Conservation (phyloP, 2,113 vertebrate genomes). For the Pampusana beccarii region DNA sequence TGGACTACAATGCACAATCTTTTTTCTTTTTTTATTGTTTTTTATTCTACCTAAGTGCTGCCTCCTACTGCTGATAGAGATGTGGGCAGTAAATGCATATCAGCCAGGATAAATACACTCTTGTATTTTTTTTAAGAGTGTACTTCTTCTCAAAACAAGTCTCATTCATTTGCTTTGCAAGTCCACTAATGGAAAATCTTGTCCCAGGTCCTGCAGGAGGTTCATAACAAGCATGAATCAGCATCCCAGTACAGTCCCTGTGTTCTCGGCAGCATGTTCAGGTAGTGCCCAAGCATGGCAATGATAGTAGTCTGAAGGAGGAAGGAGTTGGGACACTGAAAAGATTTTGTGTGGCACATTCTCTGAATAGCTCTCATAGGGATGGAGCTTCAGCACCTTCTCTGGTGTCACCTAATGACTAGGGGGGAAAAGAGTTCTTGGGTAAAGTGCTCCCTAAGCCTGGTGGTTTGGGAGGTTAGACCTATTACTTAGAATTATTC, state of each 20-base stretch:
- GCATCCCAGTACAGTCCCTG: rapidly evolving
- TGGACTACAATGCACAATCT: background rate
- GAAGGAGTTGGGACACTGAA: background rate
- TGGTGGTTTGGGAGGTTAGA: background rate
- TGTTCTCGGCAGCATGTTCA: rapidly evolving
- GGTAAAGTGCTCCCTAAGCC: rapidly evolving
- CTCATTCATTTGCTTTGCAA: background rate
- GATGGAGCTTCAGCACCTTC: background rate
- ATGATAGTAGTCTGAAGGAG: background rate
- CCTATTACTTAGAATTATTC: background rate
- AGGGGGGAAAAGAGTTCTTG: rapidly evolving
- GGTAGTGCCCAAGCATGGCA: rapidly evolving
- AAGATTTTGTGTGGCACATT: background rate
- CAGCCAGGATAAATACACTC: background rate
- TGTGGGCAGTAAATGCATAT: background rate
- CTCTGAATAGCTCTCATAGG: background rate
- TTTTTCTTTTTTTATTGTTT: background rate
- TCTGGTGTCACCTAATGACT: background rate
- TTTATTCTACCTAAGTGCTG: background rate
- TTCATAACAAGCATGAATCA: background rate
- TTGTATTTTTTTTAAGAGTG: background rate
- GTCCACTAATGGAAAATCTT: background rate
- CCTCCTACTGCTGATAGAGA: background rate
- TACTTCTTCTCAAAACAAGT: background rate
- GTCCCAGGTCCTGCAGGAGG: background rate